phyloP scores from a whole-genome alignment of 2,888 invertebrate genomes.

The Hofmannophila pseudospretella region DNA sequence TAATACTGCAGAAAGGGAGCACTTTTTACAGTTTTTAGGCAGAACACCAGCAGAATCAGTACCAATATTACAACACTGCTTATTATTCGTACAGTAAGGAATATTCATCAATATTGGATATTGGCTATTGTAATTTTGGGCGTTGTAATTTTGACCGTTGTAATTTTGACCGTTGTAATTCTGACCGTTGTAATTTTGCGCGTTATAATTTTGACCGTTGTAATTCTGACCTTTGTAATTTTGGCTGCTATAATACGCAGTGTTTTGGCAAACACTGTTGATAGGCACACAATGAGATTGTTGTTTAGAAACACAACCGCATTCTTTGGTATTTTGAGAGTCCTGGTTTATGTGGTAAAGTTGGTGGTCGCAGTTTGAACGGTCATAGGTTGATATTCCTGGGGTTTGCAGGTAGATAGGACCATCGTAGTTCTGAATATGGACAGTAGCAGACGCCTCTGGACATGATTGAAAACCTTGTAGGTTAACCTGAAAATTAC shows the following conservation, averaged over 20 bases:
- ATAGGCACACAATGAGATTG: constrained; percentile 20
- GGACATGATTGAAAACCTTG: background rate
- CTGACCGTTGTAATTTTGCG: too few relatives aligned
- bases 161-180: background rate
- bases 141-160: background rate
- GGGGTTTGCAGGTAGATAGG: background rate
- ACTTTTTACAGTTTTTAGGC: background rate
- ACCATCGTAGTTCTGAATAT: background rate
- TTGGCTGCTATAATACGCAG: background rate
- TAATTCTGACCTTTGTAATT: too few relatives aligned
- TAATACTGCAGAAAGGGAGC: background rate
- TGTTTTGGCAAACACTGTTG: constrained; percentile 21
- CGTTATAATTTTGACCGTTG: too few relatives aligned
- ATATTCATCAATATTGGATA: background rate
- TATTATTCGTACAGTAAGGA: background rate
- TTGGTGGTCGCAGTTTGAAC: background rate
- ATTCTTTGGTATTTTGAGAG: background rate
- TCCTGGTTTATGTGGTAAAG: background rate
- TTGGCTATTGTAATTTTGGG: background rate
- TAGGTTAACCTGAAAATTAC: background rate
- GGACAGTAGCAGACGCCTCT: background rate
- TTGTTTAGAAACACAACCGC: background rate
- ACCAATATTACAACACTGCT: background rate
- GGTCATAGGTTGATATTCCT: background rate
- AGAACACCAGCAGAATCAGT: background rate